Evolutionary conservation across 2,888 invertebrate species (phyloP).

Genomic region (Drosophila macrospina): DNA sequence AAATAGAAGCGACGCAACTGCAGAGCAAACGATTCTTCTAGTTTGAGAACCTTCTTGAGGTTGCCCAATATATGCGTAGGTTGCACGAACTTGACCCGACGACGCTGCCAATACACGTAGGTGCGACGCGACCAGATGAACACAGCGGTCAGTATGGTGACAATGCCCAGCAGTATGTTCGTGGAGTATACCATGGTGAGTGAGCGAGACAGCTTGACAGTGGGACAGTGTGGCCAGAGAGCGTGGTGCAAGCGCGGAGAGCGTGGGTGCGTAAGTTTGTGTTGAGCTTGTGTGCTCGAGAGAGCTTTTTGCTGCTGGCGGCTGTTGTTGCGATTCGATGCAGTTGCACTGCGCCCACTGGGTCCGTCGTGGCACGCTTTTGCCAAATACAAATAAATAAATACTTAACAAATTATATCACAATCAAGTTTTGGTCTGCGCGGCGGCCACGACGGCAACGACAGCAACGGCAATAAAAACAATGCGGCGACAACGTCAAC

Average conservation of each 20-base stretch:
- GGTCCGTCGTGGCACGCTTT: conserved; percentile 56
- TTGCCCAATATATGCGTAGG: conserved; percentile 85
- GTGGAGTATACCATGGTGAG: conserved; percentile 80
- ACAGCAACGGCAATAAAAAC: conserved; percentile 37
- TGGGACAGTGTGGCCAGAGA: conserved; percentile 23
- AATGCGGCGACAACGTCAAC: conserved; percentile 53
- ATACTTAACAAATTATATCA: conserved; percentile 80
- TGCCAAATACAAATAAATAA: conserved; percentile 67
- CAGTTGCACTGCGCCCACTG: conserved; percentile 23
- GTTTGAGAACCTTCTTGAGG: conserved; percentile 82
- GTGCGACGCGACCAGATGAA: conserved; percentile 85
- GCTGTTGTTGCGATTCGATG: conserved; percentile 18
- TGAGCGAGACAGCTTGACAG: conserved; percentile 38
- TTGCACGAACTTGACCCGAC: conserved; percentile 83
- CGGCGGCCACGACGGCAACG: conserved; percentile 64
- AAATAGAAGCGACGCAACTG: conserved; percentile 84
- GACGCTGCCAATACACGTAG: conserved; percentile 83
- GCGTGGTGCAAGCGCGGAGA: not conserved
- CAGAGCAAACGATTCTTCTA: conserved; percentile 81
- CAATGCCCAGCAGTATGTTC: conserved; percentile 75
- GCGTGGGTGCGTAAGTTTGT: conserved; percentile 3
- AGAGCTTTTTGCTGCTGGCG: conserved; percentile 14
- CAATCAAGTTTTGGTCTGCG: conserved; percentile 61
- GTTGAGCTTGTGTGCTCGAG: not conserved
- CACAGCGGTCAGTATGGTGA: conserved; percentile 77